A percentile compares a stretch with the other conserved stretches of the same genome.
phyloP scores from a whole-genome alignment of 1,140 invertebrate genomes.

The Hormaphis cornu region DNA sequence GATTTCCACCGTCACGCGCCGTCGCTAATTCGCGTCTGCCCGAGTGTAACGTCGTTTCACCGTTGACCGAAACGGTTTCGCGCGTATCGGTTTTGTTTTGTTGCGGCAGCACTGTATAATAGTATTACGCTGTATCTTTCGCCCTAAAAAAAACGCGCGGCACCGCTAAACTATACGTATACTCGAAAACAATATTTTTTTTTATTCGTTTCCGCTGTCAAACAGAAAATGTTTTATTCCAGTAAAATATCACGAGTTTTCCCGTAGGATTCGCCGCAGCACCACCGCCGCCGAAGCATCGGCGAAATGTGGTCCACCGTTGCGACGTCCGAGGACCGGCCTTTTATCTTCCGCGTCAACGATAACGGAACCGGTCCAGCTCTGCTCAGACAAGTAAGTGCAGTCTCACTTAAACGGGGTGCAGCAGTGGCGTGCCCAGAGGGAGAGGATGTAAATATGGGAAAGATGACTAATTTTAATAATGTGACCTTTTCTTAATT shows the following conservation, averaged over 20 bases:
- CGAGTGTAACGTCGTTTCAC: constrained; percentile 10
- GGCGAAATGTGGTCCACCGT: not conserved
- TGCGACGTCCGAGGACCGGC: constrained; percentile 47
- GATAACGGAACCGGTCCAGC: constrained; percentile 66
- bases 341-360: constrained; percentile 62
- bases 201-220: too few relatives aligned
- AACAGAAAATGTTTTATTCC: too few relatives aligned
- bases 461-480: not conserved
- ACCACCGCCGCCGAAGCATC: not conserved
- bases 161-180: not conserved
- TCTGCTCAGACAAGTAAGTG: constrained; percentile 57
- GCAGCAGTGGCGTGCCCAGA: not conserved
- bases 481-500: not conserved
- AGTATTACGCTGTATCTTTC: not conserved
- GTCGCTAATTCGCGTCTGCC: not conserved
- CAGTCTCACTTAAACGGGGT: not conserved
- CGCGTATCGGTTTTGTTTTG: not conserved
- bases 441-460: too few relatives aligned
- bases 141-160: not conserved
- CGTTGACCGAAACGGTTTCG: not conserved
- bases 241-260: too few relatives aligned
- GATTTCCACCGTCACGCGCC: constrained; percentile 1
- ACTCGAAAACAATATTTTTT: too few relatives aligned
- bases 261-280: not conserved
- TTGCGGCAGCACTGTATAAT: too few relatives aligned